Conservation (phyloP, 2,113 vertebrate genomes). For the Nannospalax galili region DNA sequence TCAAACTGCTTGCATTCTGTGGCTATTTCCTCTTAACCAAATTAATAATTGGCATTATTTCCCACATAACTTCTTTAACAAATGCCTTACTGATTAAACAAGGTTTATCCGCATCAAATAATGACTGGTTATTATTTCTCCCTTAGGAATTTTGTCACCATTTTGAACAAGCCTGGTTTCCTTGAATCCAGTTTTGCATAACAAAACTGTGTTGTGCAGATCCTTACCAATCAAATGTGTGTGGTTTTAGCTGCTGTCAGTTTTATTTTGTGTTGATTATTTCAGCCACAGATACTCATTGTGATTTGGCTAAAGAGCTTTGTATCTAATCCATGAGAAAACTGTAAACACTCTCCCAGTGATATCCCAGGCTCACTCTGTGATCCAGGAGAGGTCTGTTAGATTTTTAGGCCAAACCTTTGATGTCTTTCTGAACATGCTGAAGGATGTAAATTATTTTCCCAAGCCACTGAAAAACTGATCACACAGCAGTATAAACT, state of each 20-base stretch:
- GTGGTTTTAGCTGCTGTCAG: constrained; percentile 26
- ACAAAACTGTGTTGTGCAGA: background rate
- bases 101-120: constrained; percentile 1
- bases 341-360: constrained; percentile 39
- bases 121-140: constrained; percentile 11
- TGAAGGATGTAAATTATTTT: background rate
- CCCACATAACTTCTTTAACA: constrained; percentile 18
- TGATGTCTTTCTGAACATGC: constrained; percentile 6
- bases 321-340: constrained; percentile 41
- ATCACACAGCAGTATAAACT: background rate
- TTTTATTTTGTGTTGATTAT: constrained; percentile 57
- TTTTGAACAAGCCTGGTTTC: constrained; percentile 17
- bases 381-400: background rate
- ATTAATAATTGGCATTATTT: constrained; percentile 36
- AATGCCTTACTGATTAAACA: background rate
- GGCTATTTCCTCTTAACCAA: constrained; percentile 18
- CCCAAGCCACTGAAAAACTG: background rate
- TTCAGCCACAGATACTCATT: constrained; percentile 37
- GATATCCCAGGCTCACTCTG: background rate
- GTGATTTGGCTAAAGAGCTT: background rate
- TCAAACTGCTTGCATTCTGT: background rate
- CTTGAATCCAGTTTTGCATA: background rate
- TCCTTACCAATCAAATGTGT: background rate
- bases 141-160: background rate
- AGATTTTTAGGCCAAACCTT: constrained; percentile 23